A percentile compares a stretch with the other conserved stretches of the same genome.
phyloP scores from a whole-genome alignment of 2,888 invertebrate species.

The Ennomos erosarius region DNA sequence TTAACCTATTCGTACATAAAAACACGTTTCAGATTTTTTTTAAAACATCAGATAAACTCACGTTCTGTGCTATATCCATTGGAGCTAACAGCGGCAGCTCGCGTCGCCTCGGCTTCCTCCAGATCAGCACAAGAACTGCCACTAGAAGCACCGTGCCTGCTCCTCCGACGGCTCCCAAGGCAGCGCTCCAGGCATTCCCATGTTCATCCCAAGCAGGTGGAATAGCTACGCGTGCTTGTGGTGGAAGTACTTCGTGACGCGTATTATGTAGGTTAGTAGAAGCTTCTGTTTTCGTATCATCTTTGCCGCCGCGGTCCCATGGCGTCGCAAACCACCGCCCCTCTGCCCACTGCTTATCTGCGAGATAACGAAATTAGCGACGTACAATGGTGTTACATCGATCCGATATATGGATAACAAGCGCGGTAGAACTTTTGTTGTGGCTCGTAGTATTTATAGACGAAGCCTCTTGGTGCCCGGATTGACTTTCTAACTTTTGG shows the following conservation, averaged over 20 bases:
- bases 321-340: constrained; percentile 58
- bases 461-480: no score
- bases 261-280: constrained; percentile 35
- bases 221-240: constrained; percentile 55
- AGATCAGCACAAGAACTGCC: constrained; percentile 65
- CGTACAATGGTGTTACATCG: constrained; percentile 69
- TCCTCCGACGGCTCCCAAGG: constrained; percentile 70
- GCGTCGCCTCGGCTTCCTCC: constrained; percentile 63
- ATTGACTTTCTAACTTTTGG: no score
- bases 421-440: constrained; percentile 25
- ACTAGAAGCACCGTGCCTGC: constrained; percentile 71
- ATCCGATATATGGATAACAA: constrained; percentile 53
- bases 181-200: constrained; percentile 71
- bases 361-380: constrained; percentile 76
- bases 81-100: constrained; percentile 67
- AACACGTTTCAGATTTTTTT: no score
- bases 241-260: constrained; percentile 31
- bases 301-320: constrained; percentile 55
- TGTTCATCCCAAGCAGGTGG: constrained; percentile 45
- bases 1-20: neutral
- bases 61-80: constrained; percentile 72
- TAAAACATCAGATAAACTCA: constrained; percentile 61
- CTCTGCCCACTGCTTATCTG: constrained; percentile 77
- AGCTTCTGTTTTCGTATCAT: constrained; percentile 42
- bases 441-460: neutral